phyloP scores from a whole-genome alignment of 2,888 invertebrate species.

The Synanthedon tipuliformis region DNA sequence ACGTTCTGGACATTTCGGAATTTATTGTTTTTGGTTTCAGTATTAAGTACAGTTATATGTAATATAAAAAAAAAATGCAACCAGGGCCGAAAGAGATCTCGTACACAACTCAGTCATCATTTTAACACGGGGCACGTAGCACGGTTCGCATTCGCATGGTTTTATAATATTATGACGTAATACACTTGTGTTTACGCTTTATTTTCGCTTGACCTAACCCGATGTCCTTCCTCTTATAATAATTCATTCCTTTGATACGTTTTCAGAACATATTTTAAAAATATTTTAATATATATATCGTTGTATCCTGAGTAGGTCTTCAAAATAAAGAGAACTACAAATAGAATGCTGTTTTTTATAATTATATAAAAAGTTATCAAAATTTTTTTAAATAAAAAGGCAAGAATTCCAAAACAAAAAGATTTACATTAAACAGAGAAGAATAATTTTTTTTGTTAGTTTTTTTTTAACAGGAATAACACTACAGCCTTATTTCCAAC shows the following conservation, averaged over 20 bases:
- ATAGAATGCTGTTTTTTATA: too few species aligned
- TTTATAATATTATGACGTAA: conserved; percentile 4
- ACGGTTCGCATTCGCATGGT: conserved; percentile 52
- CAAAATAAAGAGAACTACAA: too few species aligned
- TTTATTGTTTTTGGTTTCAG: conserved; percentile 28
- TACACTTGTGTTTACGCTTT: conserved; percentile 6
- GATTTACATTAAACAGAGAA: too few species aligned
- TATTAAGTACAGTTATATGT: conserved; percentile 44
- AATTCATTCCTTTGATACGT: not conserved
- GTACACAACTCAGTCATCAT: conserved; percentile 23
- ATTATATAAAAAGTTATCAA: too few species aligned
- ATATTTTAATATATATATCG: too few species aligned
- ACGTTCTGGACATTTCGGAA: conserved; percentile 26
- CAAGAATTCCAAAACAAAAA: too few species aligned
- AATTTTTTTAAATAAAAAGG: too few species aligned
- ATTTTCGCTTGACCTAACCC: conserved; percentile 5
- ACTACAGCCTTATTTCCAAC: too few species aligned
- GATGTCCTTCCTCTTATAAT: conserved; percentile 1
- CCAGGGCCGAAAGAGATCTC: conserved; percentile 68
- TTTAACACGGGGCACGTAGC: conserved; percentile 24
- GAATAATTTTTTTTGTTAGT: too few species aligned
- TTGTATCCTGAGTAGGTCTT: too few species aligned
- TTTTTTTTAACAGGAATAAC: too few species aligned
- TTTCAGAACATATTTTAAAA: not conserved
- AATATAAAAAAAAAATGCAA: conserved; percentile 50